These are phyloP conservation scores for Heliconius melpomene DNA, from an alignment of 1,140 invertebrate genomes.

Conservation along the genomic window DNA sequence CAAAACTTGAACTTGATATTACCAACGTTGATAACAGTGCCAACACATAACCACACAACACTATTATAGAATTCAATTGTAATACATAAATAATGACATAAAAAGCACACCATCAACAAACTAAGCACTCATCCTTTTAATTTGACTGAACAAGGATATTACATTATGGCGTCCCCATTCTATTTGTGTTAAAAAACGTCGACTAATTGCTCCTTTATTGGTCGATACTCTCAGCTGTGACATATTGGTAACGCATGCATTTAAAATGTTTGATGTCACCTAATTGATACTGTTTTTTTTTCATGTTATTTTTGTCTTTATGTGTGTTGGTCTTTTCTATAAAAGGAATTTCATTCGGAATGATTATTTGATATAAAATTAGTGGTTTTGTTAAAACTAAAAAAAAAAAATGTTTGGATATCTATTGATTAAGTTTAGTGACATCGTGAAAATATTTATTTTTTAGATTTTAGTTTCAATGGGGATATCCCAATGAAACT, in stretches of 20 bases:
- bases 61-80: background rate
- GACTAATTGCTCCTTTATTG: constrained; percentile 63
- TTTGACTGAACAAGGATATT: constrained; percentile 55
- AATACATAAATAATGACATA: constrained; percentile 34
- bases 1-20: no score
- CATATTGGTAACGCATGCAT: constrained; percentile 55
- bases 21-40: no score
- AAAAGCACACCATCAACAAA: constrained; percentile 43
- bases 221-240: constrained; percentile 58
- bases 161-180: constrained; percentile 58
- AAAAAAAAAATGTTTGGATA: no score
- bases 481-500: no score
- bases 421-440: no score
- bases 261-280: constrained; percentile 55
- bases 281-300: constrained; percentile 41
- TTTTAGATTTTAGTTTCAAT: background rate
- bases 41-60: background rate
- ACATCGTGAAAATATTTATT: background rate
- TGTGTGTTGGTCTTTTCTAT: background rate
- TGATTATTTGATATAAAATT: no score
- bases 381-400: no score
- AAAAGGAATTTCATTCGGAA: background rate
- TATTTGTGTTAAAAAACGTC: constrained; percentile 55
- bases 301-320: constrained; percentile 14
- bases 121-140: constrained; percentile 50